Conservation (phyloP, 2,797 vertebrate species). For the Salarias fasciatus region DNA sequence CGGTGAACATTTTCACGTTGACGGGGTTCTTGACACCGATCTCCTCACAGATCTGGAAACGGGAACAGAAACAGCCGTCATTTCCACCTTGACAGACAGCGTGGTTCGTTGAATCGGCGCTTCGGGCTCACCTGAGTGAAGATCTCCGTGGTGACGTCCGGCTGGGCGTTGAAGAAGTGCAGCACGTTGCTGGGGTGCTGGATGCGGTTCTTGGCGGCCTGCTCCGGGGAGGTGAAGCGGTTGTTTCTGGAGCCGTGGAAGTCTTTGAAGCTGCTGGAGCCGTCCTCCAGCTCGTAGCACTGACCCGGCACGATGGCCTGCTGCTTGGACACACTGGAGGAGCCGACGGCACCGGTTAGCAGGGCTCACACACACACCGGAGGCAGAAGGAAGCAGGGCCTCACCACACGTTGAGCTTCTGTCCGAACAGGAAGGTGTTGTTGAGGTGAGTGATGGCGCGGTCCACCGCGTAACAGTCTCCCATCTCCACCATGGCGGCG, state of each 20-base stretch:
- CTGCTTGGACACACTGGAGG: slow-evolving; percentile 90
- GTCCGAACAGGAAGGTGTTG: slow-evolving; percentile 94
- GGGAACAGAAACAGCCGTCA: no score
- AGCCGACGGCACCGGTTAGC: no score
- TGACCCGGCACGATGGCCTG: slow-evolving; percentile 94
- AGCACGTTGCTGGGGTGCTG: slow-evolving; percentile 94
- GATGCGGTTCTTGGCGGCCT: slow-evolving; percentile 94
- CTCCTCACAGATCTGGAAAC: slow-evolving; percentile 88
- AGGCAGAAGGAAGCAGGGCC: slow-evolving; percentile 13
- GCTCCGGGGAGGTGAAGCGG: slow-evolving; percentile 92
- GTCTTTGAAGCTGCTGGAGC: slow-evolving; percentile 93
- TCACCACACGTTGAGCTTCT: slow-evolving; percentile 95
- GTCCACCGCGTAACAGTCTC: slow-evolving; percentile 94
- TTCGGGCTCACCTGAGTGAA: slow-evolving; percentile 84
- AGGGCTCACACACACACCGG: no score
- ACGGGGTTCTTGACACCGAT: slow-evolving; percentile 87
- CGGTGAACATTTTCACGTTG: slow-evolving; percentile 93
- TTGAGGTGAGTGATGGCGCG: slow-evolving; percentile 93
- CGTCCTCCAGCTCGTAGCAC: slow-evolving; percentile 92
- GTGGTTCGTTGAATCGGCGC: not conserved
- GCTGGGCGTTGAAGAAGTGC: slow-evolving; percentile 93
- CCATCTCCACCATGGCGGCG: slow-evolving; percentile 97
- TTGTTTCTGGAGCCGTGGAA: slow-evolving; percentile 95
- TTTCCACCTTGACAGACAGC: no score
- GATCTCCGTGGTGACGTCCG: slow-evolving; percentile 89